Evolutionary conservation across 2,113 vertebrate genomes (phyloP).

Genomic region (Bungarus multicinctus): DNA sequence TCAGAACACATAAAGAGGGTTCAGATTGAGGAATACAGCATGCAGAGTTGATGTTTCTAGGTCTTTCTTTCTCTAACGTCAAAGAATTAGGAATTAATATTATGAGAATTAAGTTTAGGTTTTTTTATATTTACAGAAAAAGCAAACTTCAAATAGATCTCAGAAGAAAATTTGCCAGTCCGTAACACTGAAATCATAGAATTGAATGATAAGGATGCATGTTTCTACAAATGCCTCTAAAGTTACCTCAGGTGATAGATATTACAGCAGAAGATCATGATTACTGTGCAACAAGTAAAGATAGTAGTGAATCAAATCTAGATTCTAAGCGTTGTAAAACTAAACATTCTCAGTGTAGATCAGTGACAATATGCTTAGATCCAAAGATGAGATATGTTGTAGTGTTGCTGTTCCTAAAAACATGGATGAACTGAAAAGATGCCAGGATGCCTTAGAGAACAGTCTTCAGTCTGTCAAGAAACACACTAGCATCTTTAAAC

Average conservation of each 20-base stretch:
- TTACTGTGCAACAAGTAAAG: constrained; percentile 66
- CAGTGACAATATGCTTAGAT: constrained; percentile 12
- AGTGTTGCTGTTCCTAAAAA: constrained; percentile 28
- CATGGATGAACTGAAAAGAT: constrained; percentile 24
- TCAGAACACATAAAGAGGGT: neutral
- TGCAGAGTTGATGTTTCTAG: neutral
- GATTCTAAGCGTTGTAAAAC: constrained; percentile 11
- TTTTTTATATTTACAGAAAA: constrained; percentile 55
- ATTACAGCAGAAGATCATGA: constrained; percentile 71
- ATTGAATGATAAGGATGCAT: constrained; percentile 45
- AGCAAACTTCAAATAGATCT: constrained; percentile 58
- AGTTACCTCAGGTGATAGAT: constrained; percentile 41
- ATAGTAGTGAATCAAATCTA: constrained; percentile 39
- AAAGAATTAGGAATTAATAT: neutral
- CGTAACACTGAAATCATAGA: constrained; percentile 58
- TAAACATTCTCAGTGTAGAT: constrained; percentile 26
- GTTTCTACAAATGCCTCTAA: constrained; percentile 45
- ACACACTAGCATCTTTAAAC: constrained; percentile 25
- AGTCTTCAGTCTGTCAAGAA: constrained; percentile 37
- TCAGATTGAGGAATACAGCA: neutral
- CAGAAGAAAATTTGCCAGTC: constrained; percentile 52
- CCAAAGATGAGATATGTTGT: constrained; percentile 24
- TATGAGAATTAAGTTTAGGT: neutral
- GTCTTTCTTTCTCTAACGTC: neutral
- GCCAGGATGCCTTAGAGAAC: constrained; percentile 19